Conservation (phyloP, 2,797 vertebrate genomes). For the Rhinichthys osculus region DNA sequence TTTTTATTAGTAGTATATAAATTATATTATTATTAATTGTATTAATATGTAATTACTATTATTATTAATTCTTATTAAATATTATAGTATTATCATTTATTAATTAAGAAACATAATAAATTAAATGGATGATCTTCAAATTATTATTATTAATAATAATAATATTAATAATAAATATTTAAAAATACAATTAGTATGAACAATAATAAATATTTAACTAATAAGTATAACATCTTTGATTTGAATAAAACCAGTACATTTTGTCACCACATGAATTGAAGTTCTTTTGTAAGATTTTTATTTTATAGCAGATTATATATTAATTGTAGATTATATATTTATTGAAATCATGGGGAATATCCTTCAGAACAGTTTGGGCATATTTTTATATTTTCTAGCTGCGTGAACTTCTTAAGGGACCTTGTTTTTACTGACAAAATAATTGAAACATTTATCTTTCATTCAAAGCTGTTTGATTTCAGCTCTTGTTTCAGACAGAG, state of each 20-base stretch:
- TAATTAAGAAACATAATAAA: not conserved
- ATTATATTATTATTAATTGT: not conserved
- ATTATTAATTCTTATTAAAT: not conserved
- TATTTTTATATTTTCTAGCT: conserved; percentile 76
- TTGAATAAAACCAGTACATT: not conserved
- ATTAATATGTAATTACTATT: not conserved
- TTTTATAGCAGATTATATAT: not conserved
- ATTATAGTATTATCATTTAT: not conserved
- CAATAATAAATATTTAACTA: not conserved
- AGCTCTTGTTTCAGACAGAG: conserved; percentile 4
- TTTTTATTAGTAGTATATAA: not conserved
- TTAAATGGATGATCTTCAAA: not conserved
- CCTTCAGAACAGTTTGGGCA: conserved; percentile 76
- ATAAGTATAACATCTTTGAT: not conserved
- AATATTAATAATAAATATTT: too few relatives aligned
- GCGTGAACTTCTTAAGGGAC: conserved; percentile 69
- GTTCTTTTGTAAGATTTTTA: not conserved
- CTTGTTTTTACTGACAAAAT: not conserved
- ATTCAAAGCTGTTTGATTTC: not conserved
- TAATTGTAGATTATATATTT: not conserved
- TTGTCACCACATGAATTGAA: not conserved
- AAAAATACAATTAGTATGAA: not conserved
- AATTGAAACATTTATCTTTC: not conserved
- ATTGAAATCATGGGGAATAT: conserved; percentile 66
- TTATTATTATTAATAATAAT: not conserved